Conservation (phyloP, 2,888 invertebrate genomes). For the Trissonchulus sp. region DNA sequence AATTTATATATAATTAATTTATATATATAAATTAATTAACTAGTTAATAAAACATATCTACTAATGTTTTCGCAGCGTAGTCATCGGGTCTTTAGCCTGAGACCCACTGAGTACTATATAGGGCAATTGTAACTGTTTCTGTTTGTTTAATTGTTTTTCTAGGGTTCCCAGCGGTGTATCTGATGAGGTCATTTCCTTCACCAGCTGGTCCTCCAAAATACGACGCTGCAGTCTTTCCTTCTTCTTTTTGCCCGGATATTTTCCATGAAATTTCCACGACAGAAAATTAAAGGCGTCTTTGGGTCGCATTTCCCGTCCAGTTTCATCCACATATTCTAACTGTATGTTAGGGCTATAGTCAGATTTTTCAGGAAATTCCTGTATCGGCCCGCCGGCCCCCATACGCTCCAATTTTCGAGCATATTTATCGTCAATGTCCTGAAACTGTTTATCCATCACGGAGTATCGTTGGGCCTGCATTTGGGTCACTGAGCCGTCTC, state of each 20-base stretch:
- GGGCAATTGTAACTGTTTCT: constrained; percentile 84
- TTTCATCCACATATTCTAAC: constrained; percentile 93
- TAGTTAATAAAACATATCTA: no score
- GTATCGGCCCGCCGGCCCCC: constrained; percentile 44
- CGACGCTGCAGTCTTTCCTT: constrained; percentile 91
- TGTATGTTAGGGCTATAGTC: constrained; percentile 65
- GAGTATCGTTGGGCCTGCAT: constrained; percentile 26
- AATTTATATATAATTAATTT: no score
- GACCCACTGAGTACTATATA: constrained; percentile 81
- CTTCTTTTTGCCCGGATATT: constrained; percentile 98
- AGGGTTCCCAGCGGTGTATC: constrained; percentile 85
- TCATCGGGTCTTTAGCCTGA: constrained; percentile 42
- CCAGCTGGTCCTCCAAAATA: constrained; percentile 78
- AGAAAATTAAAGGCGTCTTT: constrained; percentile 86
- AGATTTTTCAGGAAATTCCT: constrained; percentile 46
- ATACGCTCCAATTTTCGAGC: constrained; percentile 49
- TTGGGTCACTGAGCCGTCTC: no score
- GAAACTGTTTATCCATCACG: constrained; percentile 34
- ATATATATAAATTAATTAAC: no score
- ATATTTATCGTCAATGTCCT: constrained; percentile 52
- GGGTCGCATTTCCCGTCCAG: constrained; percentile 78
- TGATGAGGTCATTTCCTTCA: constrained; percentile 42
- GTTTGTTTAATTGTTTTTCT: constrained; percentile 86
- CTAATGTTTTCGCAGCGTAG: no score
- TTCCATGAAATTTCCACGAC: constrained; percentile 97